Evolutionary conservation across 2,888 invertebrate genomes (phyloP).

Genomic region (Lochmaea crataegi): DNA sequence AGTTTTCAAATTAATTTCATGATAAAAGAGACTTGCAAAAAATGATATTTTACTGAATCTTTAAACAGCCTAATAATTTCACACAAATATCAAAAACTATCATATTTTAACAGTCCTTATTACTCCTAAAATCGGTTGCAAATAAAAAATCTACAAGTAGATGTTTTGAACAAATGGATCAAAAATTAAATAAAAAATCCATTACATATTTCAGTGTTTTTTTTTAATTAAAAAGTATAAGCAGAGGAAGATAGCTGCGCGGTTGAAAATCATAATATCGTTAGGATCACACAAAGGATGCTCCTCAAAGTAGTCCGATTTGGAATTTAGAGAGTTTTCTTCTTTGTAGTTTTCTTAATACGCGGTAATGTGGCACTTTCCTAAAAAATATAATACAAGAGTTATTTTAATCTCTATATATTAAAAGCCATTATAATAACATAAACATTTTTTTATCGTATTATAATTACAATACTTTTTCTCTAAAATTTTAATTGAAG

Average conservation of each 20-base stretch:
- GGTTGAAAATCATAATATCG: neutral
- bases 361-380: conserved; percentile 80
- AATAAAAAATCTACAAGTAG: neutral
- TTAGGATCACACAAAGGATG: conserved; percentile 17
- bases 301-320: conserved; percentile 8
- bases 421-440: neutral
- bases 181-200: conserved; percentile 1
- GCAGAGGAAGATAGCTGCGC: conserved; percentile 7
- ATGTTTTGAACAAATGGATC: neutral
- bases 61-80: conserved; percentile 2
- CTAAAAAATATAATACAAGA: conserved; percentile 69
- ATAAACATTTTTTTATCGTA: neutral
- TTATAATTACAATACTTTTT: neutral
- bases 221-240: conserved; percentile 11
- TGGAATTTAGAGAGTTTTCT: conserved; percentile 68
- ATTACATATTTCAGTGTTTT: conserved; percentile 5
- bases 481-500: neutral
- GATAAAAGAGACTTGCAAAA: neutral
- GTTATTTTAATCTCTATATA: conserved; percentile 11
- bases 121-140: neutral
- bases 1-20: too few species aligned
- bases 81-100: neutral
- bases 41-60: neutral
- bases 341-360: conserved; percentile 79
- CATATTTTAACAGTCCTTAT: neutral